phyloP scores from a whole-genome alignment of 2,797 vertebrate genomes.

The Echeneis naucrates region DNA sequence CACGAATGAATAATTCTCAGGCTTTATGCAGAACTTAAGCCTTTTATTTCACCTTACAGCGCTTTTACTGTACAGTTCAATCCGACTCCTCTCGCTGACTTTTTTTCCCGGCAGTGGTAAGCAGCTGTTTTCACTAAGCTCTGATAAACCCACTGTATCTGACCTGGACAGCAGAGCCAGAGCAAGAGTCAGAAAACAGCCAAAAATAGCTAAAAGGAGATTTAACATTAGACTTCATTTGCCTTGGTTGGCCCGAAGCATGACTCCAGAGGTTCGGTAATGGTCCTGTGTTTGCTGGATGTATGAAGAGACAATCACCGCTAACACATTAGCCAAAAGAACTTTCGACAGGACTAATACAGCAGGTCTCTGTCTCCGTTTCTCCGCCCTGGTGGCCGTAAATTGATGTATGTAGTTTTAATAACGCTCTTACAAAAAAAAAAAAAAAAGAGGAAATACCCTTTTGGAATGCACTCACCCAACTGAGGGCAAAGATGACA shows the following conservation, averaged over 20 bases:
- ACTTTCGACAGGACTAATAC: not conserved
- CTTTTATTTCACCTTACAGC: not conserved
- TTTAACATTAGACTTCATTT: not conserved
- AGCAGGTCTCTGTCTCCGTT: not conserved
- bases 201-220: not conserved
- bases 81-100: not conserved
- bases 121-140: not conserved
- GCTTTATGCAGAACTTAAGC: not conserved
- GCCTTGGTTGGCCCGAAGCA: not conserved
- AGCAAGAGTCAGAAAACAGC: too few relatives aligned
- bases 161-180: not conserved
- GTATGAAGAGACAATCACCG: not conserved
- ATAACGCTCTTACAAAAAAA: not conserved
- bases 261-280: not conserved
- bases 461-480: not conserved
- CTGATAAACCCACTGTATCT: conserved; percentile 2
- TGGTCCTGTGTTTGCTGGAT: not conserved
- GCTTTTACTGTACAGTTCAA: not conserved
- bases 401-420: not conserved
- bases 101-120: not conserved
- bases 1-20: not conserved
- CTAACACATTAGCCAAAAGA: not conserved
- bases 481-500: not conserved
- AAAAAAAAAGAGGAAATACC: not conserved
- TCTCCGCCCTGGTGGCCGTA: not conserved